phyloP scores from a whole-genome alignment of 2,888 invertebrate genomes.

The Cactoblastis cactorum region DNA sequence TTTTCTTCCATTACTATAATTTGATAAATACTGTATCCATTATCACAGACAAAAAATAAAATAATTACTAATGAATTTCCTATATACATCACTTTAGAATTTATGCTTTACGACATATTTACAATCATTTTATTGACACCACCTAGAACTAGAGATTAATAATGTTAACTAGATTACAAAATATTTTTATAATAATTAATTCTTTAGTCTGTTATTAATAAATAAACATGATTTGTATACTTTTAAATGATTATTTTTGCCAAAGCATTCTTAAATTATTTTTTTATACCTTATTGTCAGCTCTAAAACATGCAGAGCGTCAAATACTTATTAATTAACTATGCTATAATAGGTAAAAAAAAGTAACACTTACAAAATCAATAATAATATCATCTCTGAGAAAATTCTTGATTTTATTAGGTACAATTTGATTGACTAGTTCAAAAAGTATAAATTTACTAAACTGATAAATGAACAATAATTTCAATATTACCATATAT shows the following conservation, averaged over 20 bases:
- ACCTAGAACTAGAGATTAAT: constrained; percentile 36
- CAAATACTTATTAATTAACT: no score
- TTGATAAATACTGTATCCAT: constrained; percentile 39
- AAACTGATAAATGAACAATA: no score
- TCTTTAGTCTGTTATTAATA: background rate
- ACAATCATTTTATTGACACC: constrained; percentile 39
- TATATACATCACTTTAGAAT: constrained; percentile 75
- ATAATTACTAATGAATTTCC: constrained; percentile 43
- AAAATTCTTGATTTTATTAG: no score
- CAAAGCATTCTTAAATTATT: constrained; percentile 21
- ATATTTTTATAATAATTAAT: constrained; percentile 21
- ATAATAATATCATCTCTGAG: no score
- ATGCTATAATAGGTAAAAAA: no score
- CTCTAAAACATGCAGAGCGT: constrained; percentile 43
- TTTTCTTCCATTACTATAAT: constrained; percentile 29
- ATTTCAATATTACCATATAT: no score
- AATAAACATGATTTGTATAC: background rate
- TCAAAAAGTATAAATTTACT: no score
- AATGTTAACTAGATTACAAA: constrained; percentile 26
- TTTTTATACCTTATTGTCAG: constrained; percentile 40
- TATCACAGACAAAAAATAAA: constrained; percentile 63
- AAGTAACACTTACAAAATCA: no score
- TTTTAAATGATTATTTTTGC: background rate
- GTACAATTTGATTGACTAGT: no score
- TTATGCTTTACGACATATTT: constrained; percentile 67